Evolutionary conservation across 2,113 vertebrate species (phyloP).

Genomic region (Eubucco bourcierii): DNA sequence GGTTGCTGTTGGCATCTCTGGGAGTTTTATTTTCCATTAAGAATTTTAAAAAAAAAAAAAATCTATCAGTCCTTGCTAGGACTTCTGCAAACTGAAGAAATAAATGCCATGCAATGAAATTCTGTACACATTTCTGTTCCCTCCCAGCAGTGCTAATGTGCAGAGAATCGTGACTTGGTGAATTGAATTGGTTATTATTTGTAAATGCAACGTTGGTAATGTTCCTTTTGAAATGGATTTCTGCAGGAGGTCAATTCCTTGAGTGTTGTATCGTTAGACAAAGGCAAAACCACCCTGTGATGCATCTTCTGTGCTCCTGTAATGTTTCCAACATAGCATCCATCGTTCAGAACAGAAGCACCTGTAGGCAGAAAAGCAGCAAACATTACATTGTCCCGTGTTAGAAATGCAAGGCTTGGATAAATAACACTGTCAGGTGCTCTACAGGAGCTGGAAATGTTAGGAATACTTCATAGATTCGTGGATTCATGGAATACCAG

Average conservation of each 20-base stretch:
- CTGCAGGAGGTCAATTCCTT: constrained; percentile 43
- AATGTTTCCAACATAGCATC: constrained; percentile 10
- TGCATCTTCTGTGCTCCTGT: constrained; percentile 38
- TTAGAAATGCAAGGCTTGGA: not conserved
- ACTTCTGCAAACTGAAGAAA: constrained; percentile 17
- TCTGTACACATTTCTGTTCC: constrained; percentile 3
- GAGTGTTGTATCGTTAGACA: constrained; percentile 9
- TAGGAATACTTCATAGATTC: not conserved
- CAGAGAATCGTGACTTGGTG: constrained; percentile 21
- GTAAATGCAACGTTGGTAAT: constrained; percentile 31
- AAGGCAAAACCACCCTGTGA: constrained; percentile 24
- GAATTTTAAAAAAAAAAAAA: not conserved
- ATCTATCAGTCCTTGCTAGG: not conserved
- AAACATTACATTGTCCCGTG: not conserved
- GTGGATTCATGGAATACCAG: too few relatives aligned
- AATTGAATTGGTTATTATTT: not conserved
- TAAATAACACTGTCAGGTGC: not conserved
- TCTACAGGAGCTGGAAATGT: not conserved
- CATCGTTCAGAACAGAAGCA: constrained; percentile 10
- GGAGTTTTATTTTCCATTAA: constrained; percentile 28
- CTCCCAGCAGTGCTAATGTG: not conserved
- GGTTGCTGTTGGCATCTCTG: not conserved
- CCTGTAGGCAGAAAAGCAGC: constrained; percentile 50
- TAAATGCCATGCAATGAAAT: constrained; percentile 36
- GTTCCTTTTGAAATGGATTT: constrained; percentile 24